These are phyloP conservation scores for Hippasteria phrygiana DNA, from an alignment of 53 echinoderm and acorn worm species.

Conservation along the genomic window DNA sequence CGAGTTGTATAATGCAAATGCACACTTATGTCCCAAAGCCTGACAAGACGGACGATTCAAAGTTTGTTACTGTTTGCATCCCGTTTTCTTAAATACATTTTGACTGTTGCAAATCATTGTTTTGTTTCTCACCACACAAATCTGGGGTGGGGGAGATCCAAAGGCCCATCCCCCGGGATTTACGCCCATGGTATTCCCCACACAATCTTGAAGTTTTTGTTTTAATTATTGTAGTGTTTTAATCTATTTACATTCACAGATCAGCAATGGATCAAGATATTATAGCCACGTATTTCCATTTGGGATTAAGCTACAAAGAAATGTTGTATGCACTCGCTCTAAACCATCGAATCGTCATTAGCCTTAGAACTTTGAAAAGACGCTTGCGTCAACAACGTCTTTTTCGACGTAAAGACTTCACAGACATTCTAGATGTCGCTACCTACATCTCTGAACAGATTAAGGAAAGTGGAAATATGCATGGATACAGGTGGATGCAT, in stretches of 20 bases:
- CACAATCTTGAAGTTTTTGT: too few relatives aligned
- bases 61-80: too few relatives aligned
- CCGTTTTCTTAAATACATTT: too few relatives aligned
- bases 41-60: too few relatives aligned
- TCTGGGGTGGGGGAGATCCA: too few relatives aligned
- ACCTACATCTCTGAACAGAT: slow-evolving; percentile 11
- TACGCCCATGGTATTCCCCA: too few relatives aligned
- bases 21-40: too few relatives aligned
- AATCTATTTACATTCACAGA: neutral
- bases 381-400: neutral
- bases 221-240: neutral
- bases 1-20: too few relatives aligned
- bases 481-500: slow-evolving; percentile 38
- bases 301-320: slow-evolving; percentile 14
- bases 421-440: slow-evolving; percentile 41
- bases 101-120: too few relatives aligned
- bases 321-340: slow-evolving; percentile 21
- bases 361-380: slow-evolving; percentile 40
- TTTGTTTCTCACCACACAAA: too few relatives aligned
- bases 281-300: slow-evolving; percentile 23
- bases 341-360: slow-evolving; percentile 25
- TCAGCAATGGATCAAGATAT: slow-evolving; percentile 2
- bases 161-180: too few relatives aligned
- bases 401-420: slow-evolving; percentile 27
- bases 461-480: slow-evolving; percentile 24